phyloP scores from a whole-genome alignment of 2,797 vertebrate genomes.

The Mastacembelus armatus region DNA sequence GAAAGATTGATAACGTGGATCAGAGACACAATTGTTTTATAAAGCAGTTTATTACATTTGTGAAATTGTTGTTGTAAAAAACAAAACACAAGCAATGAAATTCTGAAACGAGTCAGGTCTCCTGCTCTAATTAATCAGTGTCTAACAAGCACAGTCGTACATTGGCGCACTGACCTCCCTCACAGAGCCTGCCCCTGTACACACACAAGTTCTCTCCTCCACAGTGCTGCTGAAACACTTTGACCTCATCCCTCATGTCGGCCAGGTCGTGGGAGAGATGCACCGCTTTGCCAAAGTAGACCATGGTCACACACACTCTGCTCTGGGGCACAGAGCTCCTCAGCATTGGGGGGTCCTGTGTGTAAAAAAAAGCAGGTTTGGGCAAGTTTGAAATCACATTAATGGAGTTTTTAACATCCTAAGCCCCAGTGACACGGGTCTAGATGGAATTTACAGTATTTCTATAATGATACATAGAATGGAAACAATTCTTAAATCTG shows the following conservation, averaged over 20 bases:
- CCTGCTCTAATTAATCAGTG: no score
- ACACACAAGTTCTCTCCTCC: slow-evolving; percentile 97
- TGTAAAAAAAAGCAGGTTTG: slow-evolving; percentile 4
- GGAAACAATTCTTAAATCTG: neutral
- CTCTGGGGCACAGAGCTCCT: slow-evolving; percentile 84
- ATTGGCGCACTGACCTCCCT: slow-evolving; percentile 87
- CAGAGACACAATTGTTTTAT: neutral
- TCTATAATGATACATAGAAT: neutral
- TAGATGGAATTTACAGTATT: neutral
- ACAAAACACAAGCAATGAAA: neutral
- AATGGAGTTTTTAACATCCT: neutral
- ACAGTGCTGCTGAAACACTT: slow-evolving; percentile 95
- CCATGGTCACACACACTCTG: slow-evolving; percentile 88
- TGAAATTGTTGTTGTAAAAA: neutral
- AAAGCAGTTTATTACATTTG: neutral
- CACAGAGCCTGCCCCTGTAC: slow-evolving; percentile 87
- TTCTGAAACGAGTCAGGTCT: no score
- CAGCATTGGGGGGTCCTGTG: slow-evolving; percentile 83
- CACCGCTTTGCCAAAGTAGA: slow-evolving; percentile 90
- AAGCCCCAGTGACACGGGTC: no score
- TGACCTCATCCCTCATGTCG: slow-evolving; percentile 89
- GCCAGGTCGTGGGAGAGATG: slow-evolving; percentile 83
- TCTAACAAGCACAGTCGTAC: neutral
- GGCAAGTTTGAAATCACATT: neutral
- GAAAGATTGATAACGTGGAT: slow-evolving; percentile 1